A percentile compares a stretch with the other conserved stretches of the same genome.
phyloP scores from a whole-genome alignment of 2,888 invertebrate species.

The Aricia artaxerxes region DNA sequence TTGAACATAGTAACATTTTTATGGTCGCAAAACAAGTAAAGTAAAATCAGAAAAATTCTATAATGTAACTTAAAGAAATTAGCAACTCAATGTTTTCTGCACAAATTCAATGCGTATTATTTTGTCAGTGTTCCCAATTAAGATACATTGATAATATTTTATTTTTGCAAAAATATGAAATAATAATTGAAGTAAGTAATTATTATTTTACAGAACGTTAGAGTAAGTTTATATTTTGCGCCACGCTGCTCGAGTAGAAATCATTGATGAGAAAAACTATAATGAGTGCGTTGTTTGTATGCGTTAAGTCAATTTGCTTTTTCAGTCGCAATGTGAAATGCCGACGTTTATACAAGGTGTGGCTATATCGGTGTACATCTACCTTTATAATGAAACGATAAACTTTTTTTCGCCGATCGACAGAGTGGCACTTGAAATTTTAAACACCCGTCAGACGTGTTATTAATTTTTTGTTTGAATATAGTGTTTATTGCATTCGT shows the following conservation, averaged over 20 bases:
- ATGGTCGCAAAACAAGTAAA: too few species aligned
- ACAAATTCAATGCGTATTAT: too few species aligned
- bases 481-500: background rate
- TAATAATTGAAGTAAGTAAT: too few species aligned
- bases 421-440: slow-evolving; percentile 16
- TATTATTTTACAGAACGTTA: background rate
- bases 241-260: slow-evolving; percentile 39
- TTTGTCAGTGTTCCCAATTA: too few species aligned
- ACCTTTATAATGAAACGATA: slow-evolving; percentile 25
- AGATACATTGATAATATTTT: too few species aligned
- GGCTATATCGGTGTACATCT: slow-evolving; percentile 24
- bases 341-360: slow-evolving; percentile 33
- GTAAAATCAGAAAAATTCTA: too few species aligned
- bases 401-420: slow-evolving; percentile 8
- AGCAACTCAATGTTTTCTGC: too few species aligned
- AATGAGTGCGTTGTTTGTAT: slow-evolving; percentile 38
- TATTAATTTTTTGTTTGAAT: slow-evolving; percentile 7
- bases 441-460: slow-evolving; percentile 8
- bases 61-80: too few species aligned
- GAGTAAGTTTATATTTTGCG: background rate
- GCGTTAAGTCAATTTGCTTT: slow-evolving; percentile 38
- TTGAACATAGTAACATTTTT: too few species aligned
- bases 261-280: slow-evolving; percentile 42
- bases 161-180: too few species aligned
- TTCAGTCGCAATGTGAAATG: slow-evolving; percentile 36